Evolutionary conservation across 92 coral and sea anemone species (phyloP).

Genomic region (Galaxea fascicularis): DNA sequence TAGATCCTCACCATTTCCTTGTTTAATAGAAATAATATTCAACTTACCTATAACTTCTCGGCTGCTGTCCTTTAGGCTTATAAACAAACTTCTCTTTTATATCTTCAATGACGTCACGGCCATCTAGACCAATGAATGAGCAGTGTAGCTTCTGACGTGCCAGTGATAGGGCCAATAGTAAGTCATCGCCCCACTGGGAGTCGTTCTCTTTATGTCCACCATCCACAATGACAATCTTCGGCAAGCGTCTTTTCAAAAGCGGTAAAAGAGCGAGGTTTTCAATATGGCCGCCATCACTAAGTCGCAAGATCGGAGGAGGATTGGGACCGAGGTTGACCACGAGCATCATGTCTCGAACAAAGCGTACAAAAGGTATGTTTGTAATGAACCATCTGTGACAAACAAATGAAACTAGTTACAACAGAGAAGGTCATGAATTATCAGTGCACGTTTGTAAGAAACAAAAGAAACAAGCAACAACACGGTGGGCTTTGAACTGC

Average conservation of each 20-base stretch:
- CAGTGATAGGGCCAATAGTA: conserved; percentile 67
- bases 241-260: conserved; percentile 62
- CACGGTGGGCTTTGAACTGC: no score
- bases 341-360: conserved; percentile 55
- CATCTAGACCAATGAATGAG: conserved; percentile 73
- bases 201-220: conserved; percentile 65
- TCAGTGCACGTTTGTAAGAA: no score
- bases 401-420: no score
- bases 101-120: conserved; percentile 70
- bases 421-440: no score
- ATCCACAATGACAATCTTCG: conserved; percentile 68
- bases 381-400: conserved; percentile 58
- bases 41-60: conserved; percentile 53
- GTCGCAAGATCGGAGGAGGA: conserved; percentile 72
- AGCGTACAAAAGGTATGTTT: conserved; percentile 61
- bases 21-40: neutral
- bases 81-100: conserved; percentile 55
- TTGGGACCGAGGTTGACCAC: conserved; percentile 59
- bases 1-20: no score
- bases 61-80: conserved; percentile 26
- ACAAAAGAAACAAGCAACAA: no score
- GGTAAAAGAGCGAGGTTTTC: conserved; percentile 82
- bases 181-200: conserved; percentile 45
- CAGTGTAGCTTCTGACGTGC: conserved; percentile 81
- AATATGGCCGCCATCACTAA: conserved; percentile 84